Base-by-base conservation (phyloP, 2,797 vertebrate species). In the Ara ararauna region DNA sequence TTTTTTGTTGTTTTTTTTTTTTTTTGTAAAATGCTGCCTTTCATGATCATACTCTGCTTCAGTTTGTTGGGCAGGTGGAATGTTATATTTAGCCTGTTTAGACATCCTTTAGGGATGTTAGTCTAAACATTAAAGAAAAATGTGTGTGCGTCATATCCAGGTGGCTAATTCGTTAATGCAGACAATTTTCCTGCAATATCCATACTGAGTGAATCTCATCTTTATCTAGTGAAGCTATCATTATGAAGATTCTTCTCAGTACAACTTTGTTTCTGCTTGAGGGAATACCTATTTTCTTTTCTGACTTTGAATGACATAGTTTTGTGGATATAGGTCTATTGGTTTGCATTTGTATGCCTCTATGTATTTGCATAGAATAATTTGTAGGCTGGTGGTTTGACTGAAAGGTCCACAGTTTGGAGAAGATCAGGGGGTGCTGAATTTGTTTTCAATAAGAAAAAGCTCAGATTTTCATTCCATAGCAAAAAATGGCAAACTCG, bases 91-190 rank as follows among this genome's bases (percentile, higher is more conserved):
- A 58, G 54, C 24, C 64, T 66, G 71, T 71, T 82, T 88, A 80
- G 94, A 94, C 76, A 75, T 87, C 30, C 56, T 34, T 77, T 47
- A 84, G 51, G 36, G 32, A 90, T 91, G 42, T 81, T 80, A 78
- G 83, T 78, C 68, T 90, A 87, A 90, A 81, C 38, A 68, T 94
- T 64, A 89, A 80, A 27, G 26, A 73, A 74, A 56, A 56, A 70
- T 27, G 5, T 47, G 29, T 30, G 13, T 38, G 5, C 47, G 14
- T 34, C 51, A 17, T 53, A 66, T 53, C 5, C 1, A 2, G 20
- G 42, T 62, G 23, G 27, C 7, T 62, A 75, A 68, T 50, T n/a
- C 20, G 6, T 16, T 22, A 30, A 61, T 15, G 19, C 15, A 90
- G 61, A 11, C 30, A 44, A 12, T 62, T 75, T 56, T 80, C 36